A percentile compares a stretch with the other conserved stretches of the same genome.
These are phyloP conservation scores for Gnathonemus echidnorhynchus DNA, from an alignment of 2,113 vertebrate species.

Conservation along the genomic window DNA sequence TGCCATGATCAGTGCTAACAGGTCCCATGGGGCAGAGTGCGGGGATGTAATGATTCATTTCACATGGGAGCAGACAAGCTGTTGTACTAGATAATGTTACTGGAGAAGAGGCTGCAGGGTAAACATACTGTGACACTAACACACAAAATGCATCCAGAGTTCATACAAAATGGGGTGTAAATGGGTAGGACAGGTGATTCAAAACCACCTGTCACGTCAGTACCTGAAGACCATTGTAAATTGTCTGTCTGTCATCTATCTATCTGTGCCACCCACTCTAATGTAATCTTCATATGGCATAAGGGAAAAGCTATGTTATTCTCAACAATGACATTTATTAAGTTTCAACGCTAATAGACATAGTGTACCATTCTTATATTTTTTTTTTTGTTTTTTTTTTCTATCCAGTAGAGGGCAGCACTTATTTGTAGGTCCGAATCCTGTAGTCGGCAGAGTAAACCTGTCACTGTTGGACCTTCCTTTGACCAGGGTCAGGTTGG, in stretches of 20 bases:
- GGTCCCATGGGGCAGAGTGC: slow-evolving; percentile 18
- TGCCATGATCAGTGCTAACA: slow-evolving; percentile 26
- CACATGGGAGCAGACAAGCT: slow-evolving; percentile 31
- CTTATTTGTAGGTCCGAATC: background rate
- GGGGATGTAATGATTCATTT: slow-evolving; percentile 37
- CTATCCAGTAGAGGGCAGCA: background rate
- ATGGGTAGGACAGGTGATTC: background rate
- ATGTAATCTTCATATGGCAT: too few relatives aligned
- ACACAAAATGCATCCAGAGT: background rate
- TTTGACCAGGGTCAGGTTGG: background rate
- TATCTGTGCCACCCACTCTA: too few relatives aligned
- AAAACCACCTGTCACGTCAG: background rate
- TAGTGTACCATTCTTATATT: background rate
- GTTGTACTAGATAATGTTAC: slow-evolving; percentile 35
- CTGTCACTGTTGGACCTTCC: background rate
- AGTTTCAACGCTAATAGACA: background rate
- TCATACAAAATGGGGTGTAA: background rate
- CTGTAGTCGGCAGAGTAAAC: background rate
- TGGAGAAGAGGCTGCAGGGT: slow-evolving; percentile 31
- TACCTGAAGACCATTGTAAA: too few relatives aligned
- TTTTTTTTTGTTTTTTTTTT: background rate
- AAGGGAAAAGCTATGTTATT: background rate
- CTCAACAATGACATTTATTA: background rate
- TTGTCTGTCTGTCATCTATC: too few relatives aligned
- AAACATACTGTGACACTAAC: background rate